These are phyloP conservation scores for Leptura quadrifasciata DNA, from an alignment of 2,888 invertebrate genomes.

Conservation along the genomic window DNA sequence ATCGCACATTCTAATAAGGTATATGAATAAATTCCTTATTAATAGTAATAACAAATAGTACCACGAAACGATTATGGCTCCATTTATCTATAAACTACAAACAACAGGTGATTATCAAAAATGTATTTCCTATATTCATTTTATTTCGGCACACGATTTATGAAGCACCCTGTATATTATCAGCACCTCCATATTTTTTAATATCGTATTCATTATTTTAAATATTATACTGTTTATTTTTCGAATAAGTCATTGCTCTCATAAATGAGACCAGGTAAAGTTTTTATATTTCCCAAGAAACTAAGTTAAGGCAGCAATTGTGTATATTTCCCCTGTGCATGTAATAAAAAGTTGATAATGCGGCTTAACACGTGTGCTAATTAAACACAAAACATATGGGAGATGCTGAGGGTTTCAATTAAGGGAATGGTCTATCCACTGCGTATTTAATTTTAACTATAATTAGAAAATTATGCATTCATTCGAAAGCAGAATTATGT, in stretches of 20 bases:
- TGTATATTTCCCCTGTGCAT: constrained; percentile 29
- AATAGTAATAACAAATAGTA: no score
- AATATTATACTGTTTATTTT: background rate
- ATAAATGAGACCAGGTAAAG: constrained; percentile 21
- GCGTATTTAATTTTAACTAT: constrained; percentile 2
- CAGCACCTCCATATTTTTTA: no score
- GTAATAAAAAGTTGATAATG: constrained; percentile 34
- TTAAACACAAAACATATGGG: constrained; percentile 30
- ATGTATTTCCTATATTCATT: no score
- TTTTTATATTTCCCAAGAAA: constrained; percentile 29
- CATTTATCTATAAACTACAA: no score
- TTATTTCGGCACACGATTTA: no score
- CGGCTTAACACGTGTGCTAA: constrained; percentile 24
- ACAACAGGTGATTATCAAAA: no score
- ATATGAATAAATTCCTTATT: no score
- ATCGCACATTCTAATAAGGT: no score
- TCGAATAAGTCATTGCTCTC: background rate
- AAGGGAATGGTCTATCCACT: constrained; percentile 16
- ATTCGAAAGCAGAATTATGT: background rate
- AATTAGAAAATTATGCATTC: constrained; percentile 12
- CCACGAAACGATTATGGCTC: no score
- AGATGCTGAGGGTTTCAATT: constrained; percentile 21
- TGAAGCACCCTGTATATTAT: no score
- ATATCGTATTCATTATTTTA: constrained; percentile 7
- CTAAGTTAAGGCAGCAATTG: constrained; percentile 30